These are phyloP conservation scores for Tinamus major DNA, from an alignment of 2,797 vertebrate genomes.

Conservation along the genomic window DNA sequence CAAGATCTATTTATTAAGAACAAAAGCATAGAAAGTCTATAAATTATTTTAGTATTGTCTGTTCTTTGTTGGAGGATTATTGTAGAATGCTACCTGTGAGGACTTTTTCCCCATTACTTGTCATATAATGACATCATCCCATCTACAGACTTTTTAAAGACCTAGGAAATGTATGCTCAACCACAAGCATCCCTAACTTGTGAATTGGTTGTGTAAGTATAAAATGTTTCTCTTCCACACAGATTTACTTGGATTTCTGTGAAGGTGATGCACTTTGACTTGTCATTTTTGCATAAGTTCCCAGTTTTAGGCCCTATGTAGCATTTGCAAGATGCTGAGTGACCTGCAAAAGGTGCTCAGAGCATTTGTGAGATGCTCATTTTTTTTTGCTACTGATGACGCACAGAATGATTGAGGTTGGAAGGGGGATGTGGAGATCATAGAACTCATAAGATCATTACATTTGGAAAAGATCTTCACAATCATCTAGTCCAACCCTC, in stretches of 20 bases:
- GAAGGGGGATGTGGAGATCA: no score
- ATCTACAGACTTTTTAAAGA: neutral
- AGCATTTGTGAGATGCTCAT: neutral
- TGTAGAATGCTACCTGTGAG: neutral
- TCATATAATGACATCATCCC: neutral
- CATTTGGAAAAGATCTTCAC: no score
- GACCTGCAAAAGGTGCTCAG: neutral
- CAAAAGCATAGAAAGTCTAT: rapidly evolving
- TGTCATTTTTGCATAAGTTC: neutral
- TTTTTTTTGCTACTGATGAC: neutral
- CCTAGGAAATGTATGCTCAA: neutral
- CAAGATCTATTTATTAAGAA: neutral
- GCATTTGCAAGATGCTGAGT: neutral
- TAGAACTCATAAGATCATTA: no score
- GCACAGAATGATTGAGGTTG: no score
- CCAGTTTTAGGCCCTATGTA: neutral
- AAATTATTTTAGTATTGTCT: neutral
- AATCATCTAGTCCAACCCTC: no score
- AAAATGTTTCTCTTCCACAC: neutral
- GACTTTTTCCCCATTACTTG: neutral
- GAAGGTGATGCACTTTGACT: neutral
- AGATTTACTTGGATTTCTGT: neutral
- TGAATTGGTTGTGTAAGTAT: neutral
- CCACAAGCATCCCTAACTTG: neutral
- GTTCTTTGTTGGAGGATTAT: neutral